These are phyloP conservation scores for Catagonus wagneri DNA, from an alignment of 2,113 vertebrate genomes.

Conservation along the genomic window DNA sequence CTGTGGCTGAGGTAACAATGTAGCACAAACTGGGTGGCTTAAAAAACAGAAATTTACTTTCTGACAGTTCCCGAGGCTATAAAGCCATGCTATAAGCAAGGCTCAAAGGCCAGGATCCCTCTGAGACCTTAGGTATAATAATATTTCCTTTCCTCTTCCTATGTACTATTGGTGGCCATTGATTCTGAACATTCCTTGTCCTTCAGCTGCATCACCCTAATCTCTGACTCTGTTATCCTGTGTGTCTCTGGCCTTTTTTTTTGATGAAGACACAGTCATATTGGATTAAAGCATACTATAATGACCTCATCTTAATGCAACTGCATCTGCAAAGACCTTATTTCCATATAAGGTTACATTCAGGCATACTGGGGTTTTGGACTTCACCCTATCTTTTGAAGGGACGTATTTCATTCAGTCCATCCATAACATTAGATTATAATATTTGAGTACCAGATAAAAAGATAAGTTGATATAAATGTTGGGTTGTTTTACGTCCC, in stretches of 20 bases:
- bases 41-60: not conserved
- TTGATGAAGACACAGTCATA: not conserved
- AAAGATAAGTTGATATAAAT: not conserved
- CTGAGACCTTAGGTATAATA: too few relatives aligned
- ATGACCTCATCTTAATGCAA: not conserved
- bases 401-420: not conserved
- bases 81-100: not conserved
- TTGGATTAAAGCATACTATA: not conserved
- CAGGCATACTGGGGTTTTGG: not conserved
- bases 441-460: not conserved
- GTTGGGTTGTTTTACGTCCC: not conserved
- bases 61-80: not conserved
- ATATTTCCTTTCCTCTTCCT: not conserved
- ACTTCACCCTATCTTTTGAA: not conserved
- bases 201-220: not conserved
- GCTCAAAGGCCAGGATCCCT: not conserved
- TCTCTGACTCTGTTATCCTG: not conserved
- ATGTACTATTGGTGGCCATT: too few relatives aligned
- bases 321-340: not conserved
- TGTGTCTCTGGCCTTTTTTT: not conserved
- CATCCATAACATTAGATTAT: not conserved
- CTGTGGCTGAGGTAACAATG: not conserved
- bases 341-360: not conserved
- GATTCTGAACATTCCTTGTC: not conserved
- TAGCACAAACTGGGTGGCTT: not conserved